Evolutionary conservation across 35 echinoderm and acorn worm species (phyloP).

Genomic region (Apostichopus californicus): DNA sequence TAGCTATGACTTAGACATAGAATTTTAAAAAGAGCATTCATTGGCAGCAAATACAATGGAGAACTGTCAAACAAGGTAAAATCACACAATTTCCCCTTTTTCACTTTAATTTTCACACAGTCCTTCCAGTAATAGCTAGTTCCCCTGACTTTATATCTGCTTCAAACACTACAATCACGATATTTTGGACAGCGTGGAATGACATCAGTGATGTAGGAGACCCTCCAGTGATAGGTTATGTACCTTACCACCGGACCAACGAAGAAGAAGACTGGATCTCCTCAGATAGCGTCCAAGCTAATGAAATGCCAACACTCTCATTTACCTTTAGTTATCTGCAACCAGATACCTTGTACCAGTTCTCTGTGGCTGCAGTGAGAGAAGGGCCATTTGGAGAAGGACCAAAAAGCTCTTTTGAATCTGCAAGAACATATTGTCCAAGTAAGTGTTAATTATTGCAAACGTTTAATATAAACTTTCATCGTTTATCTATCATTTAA

Average conservation of each 20-base stretch:
- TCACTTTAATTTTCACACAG: background rate
- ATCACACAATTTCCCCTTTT: too few species aligned
- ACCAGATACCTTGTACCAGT: background rate
- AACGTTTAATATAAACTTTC: too few species aligned
- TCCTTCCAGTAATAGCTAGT: background rate
- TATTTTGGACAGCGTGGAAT: background rate
- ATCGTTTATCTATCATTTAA: too few species aligned
- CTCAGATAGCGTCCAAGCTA: too few species aligned
- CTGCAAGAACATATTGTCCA: background rate
- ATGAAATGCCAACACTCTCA: background rate
- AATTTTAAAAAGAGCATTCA: too few species aligned
- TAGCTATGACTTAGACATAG: too few species aligned
- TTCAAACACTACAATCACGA: background rate
- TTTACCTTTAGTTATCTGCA: background rate
- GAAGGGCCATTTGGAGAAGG: background rate
- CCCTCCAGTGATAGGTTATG: conserved; percentile 24
- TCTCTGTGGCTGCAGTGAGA: conserved; percentile 1
- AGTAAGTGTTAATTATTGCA: background rate
- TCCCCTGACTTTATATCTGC: background rate
- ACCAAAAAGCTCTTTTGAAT: background rate
- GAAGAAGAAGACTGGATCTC: background rate
- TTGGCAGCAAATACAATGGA: too few species aligned
- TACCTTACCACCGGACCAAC: conserved; percentile 1
- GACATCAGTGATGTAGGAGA: background rate
- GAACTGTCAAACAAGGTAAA: too few species aligned